Evolutionary conservation across 2,797 vertebrate species (phyloP).

Genomic region (Anguilla anguilla): DNA sequence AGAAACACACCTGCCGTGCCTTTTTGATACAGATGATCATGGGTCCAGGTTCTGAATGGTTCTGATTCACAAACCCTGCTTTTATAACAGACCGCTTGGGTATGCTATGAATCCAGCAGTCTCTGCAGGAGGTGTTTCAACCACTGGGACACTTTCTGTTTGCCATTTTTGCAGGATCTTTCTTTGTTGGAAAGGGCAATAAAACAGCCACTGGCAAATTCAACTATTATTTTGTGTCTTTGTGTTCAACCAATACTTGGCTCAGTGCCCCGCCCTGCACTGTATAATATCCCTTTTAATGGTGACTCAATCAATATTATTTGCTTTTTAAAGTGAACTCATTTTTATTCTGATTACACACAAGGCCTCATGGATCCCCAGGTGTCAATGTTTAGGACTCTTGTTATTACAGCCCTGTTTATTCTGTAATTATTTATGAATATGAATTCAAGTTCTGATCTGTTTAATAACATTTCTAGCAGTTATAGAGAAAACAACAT

Average conservation of each 20-base stretch:
- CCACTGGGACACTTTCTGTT: neutral
- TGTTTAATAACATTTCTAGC: neutral
- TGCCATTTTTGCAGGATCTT: neutral
- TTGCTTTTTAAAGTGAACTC: neutral
- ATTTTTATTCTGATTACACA: neutral
- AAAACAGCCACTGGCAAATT: conserved; percentile 13
- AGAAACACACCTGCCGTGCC: neutral
- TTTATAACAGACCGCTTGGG: neutral
- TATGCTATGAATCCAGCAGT: neutral
- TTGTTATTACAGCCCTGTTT: neutral
- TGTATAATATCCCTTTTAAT: neutral
- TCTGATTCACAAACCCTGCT: neutral
- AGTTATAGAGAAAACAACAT: neutral
- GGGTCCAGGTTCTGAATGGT: neutral
- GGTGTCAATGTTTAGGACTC: neutral
- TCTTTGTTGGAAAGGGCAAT: neutral
- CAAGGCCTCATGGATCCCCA: neutral
- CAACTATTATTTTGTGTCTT: neutral
- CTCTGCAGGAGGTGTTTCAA: neutral
- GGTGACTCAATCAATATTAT: neutral
- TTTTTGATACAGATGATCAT: neutral
- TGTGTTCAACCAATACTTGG: neutral
- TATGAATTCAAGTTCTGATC: neutral
- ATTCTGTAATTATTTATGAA: neutral
- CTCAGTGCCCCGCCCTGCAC: neutral